Conservation (phyloP, 2,797 vertebrate species). For the Urophycis tenuis region DNA sequence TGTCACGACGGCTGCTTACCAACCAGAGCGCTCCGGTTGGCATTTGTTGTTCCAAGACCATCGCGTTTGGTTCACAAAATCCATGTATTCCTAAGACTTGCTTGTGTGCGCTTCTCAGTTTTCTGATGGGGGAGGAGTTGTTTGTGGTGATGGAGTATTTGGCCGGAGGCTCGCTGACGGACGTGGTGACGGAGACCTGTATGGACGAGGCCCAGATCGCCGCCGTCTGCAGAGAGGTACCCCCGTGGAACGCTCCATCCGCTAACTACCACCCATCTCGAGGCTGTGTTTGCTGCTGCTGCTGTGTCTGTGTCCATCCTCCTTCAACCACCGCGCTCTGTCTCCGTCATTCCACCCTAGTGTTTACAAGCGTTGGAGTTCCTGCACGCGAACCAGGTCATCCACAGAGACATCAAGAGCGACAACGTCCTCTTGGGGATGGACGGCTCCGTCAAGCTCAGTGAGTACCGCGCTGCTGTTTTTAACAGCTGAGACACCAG, state of each 20-base stretch:
- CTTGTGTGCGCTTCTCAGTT: conserved; percentile 50
- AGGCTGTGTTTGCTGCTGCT: not conserved
- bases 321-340: not conserved
- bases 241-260: not conserved
- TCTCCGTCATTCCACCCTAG: conserved; percentile 54
- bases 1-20: not conserved
- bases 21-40: not conserved
- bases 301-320: not conserved
- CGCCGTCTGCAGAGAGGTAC: conserved; percentile 93
- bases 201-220: conserved; percentile 99
- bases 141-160: conserved; percentile 99
- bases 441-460: conserved; percentile 98
- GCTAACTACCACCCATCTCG: not conserved
- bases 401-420: conserved; percentile 98
- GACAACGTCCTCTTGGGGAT: conserved; percentile 97
- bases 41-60: not conserved
- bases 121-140: conserved; percentile 91
- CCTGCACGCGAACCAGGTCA: conserved; percentile 95
- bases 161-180: conserved; percentile 94
- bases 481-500: not conserved
- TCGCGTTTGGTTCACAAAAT: not conserved
- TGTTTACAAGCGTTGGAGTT: conserved; percentile 98
- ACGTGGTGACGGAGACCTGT: conserved; percentile 96
- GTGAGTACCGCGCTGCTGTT: conserved; percentile 54
- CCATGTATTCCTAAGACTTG: not conserved